phyloP scores from a whole-genome alignment of 2,797 vertebrate genomes.

The Myripristis murdjan region DNA sequence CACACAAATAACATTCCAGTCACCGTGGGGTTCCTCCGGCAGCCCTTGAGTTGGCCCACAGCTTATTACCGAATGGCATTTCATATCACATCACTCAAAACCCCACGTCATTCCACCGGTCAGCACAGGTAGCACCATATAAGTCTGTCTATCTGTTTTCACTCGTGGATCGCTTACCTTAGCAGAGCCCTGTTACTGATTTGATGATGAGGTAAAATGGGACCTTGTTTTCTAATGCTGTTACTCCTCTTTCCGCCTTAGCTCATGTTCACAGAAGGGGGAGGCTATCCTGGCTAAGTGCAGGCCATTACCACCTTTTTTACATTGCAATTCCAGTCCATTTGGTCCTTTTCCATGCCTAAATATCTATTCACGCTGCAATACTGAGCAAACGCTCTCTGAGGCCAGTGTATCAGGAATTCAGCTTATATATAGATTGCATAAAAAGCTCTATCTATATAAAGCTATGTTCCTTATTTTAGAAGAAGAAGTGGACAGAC shows the following conservation, averaged over 20 bases:
- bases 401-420: neutral
- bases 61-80: slow-evolving; percentile 62
- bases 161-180: neutral
- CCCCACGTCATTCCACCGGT: slow-evolving; percentile 35
- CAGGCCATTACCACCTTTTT: neutral
- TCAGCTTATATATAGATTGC: slow-evolving; percentile 1
- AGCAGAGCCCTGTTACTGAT: neutral
- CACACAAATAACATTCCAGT: slow-evolving; percentile 74
- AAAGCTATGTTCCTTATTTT: neutral
- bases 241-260: neutral
- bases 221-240: neutral
- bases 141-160: neutral
- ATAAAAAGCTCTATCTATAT: neutral
- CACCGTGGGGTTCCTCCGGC: slow-evolving; percentile 54
- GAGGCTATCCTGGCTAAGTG: neutral
- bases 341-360: neutral
- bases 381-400: neutral
- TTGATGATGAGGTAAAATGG: slow-evolving; percentile 15
- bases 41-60: slow-evolving; percentile 60
- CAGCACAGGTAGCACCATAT: neutral
- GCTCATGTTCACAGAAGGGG: neutral
- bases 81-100: slow-evolving; percentile 66
- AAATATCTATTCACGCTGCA: neutral
- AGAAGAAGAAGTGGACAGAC: neutral
- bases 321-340: neutral